Conservation (phyloP, 2,888 invertebrate species). For the Trimorus sp. region DNA sequence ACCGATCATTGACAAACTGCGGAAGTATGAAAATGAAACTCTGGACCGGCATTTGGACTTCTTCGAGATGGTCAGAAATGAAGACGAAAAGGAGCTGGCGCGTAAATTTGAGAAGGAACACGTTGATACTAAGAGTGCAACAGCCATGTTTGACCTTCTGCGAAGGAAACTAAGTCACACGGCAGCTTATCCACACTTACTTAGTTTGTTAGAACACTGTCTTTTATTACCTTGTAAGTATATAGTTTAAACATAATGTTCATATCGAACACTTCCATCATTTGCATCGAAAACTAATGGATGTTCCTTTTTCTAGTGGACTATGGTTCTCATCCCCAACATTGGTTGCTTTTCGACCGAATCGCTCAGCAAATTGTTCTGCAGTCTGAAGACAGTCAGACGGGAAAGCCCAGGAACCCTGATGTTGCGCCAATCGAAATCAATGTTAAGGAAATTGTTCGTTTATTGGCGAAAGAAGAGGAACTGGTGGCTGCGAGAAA, state of each 20-base stretch:
- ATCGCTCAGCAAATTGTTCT: slow-evolving; percentile 96
- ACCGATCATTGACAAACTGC: slow-evolving; percentile 95
- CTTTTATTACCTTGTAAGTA: slow-evolving; percentile 90
- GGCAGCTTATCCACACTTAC: slow-evolving; percentile 95
- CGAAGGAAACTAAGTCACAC: slow-evolving; percentile 94
- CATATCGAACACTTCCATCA: background rate
- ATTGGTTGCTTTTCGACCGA: slow-evolving; percentile 97
- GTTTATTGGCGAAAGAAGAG: slow-evolving; percentile 95
- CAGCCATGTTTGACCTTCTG: slow-evolving; percentile 95
- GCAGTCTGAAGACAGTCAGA: slow-evolving; percentile 85
- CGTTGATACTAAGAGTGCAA: slow-evolving; percentile 96
- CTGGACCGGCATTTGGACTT: slow-evolving; percentile 98
- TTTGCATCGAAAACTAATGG: background rate
- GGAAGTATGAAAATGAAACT: slow-evolving; percentile 96
- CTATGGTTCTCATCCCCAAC: slow-evolving; percentile 92
- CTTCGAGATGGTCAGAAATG: slow-evolving; percentile 98
- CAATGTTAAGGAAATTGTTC: slow-evolving; percentile 95
- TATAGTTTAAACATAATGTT: too few species aligned
- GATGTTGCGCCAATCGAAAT: slow-evolving; percentile 93
- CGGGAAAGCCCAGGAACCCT: slow-evolving; percentile 85
- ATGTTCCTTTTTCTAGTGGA: slow-evolving; percentile 84
- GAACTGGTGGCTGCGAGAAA: slow-evolving; percentile 93
- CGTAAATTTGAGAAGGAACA: slow-evolving; percentile 95
- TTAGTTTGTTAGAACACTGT: slow-evolving; percentile 94
- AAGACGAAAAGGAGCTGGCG: slow-evolving; percentile 97